Conservation (phyloP, 2,888 invertebrate genomes). For the Schizaphis graminum region DNA sequence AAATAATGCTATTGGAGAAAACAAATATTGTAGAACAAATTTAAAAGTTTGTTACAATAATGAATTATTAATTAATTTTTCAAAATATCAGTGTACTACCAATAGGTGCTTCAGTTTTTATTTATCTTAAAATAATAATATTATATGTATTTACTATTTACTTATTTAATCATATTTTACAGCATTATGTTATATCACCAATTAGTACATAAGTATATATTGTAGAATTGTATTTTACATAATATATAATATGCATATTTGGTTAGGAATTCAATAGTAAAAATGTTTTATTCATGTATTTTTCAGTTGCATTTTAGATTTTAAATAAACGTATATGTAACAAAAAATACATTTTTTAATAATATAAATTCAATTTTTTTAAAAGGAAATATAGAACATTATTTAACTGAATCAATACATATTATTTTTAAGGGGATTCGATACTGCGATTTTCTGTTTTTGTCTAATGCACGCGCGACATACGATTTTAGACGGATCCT, state of each 20-base stretch:
- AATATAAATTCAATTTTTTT: slow-evolving; percentile 2
- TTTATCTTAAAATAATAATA: not conserved
- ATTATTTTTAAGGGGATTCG: too few relatives aligned
- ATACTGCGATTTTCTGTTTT: too few relatives aligned
- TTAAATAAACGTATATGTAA: not conserved
- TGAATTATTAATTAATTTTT: not conserved
- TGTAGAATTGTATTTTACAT: not conserved
- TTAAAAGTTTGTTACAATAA: not conserved
- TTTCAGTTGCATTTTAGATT: not conserved
- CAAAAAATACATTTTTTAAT: not conserved
- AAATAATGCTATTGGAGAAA: not conserved
- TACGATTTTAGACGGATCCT: too few relatives aligned
- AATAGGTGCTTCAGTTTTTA: not conserved
- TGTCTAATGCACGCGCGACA: too few relatives aligned
- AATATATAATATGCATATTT: not conserved
- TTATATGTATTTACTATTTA: not conserved
- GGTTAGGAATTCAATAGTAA: not conserved
- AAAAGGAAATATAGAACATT: not conserved
- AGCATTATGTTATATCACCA: not conserved
- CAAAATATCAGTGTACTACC: not conserved
- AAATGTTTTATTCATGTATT: slow-evolving; percentile 12
- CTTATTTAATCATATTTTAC: not conserved
- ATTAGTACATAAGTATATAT: not conserved
- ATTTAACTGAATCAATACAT: not conserved
- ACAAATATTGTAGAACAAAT: not conserved